Base-by-base conservation (phyloP, 2,888 invertebrate genomes). In the Anoplius nigerrimus region DNA sequence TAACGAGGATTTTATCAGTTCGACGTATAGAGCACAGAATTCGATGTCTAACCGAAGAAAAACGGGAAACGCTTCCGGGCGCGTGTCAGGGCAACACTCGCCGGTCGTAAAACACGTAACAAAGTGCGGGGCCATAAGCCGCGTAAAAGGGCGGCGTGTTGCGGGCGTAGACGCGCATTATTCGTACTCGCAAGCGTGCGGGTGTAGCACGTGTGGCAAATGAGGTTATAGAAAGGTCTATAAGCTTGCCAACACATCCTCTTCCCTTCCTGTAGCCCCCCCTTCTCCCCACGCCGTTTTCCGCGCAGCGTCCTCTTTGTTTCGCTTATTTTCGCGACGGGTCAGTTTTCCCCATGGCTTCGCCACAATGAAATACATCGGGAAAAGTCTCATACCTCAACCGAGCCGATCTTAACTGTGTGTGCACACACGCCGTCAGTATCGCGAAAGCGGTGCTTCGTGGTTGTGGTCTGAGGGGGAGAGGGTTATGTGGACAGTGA, bases 311-410 rank as follows among this genome's bases (percentile, higher is more conserved):
- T 48, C 51, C 24, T 54, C 53, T 54, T 51, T 42, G 42, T 48
- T 62, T 56, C 18, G 34, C 45, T 58, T 18, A 16, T 22, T 34
- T 34, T 27, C 48, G 13, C 51, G 16, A 22, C 42, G 57, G n/a
- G 6, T 34, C 34, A 34, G 52, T 52, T 52, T 45, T 48, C 45
- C 11, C 20, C 59, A 56, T 46, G 67, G 67, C 67, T 61, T 67
- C 67, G 48, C 43, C 24, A 22, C 62, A 62, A 67, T 71, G 61
- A 71, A 67, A 63, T 61, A 51, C 67, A 56, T 27, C 53, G 27
- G 42, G 43, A 54, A n/a, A n/a, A 16, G 42, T 54, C 61, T 59
- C 42, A 48, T 21, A 18, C 45, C 24, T 46, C 15, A 54, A 53
- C 54, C 56, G 58, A 60, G 60, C 64, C 46, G 27, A 20, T 34